Base-by-base conservation (phyloP, 2,888 invertebrate genomes). In the Tenthredo notha region DNA sequence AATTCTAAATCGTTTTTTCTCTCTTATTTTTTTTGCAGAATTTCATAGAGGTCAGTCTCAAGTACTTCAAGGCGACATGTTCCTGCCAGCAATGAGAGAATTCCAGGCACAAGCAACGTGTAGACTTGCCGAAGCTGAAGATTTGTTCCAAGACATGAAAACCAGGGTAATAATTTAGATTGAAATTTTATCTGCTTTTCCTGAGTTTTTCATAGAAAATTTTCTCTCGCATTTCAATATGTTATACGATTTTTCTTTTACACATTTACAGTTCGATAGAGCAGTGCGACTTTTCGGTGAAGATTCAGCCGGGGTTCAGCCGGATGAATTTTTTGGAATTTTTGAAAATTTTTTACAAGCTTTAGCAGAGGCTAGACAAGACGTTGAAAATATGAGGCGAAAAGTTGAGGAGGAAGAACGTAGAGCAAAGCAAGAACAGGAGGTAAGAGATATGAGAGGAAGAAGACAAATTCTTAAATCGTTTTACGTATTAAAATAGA, bases 121-220 rank as follows among this genome's bases (percentile, higher is more conserved):
- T 92, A 96, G 98, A 89, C 96, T 98, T 90, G 98, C 98, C 0
- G 98, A 98, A 93, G 95, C 99, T 7, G 98, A 98, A 92, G 98
- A 98, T 91, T 95, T 97, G 86, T 98, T 97, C 94, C 97, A 97
- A 94, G 98, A 99, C 92, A 98, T 98, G 98, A 98, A 98, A 94
- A 97, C 97, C 67, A 95, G 95, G 94, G 95, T 95, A 50, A 85
- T 50, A 29, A 82, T 85, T 70, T 82, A 37, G n/a, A 47, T 47
- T 12, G 47, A 3, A 47, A 47, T 47, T 1, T 3, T 47, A 3
- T 47, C 47, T 47, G 4, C 47, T 12, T 47, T 2, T 12, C 12
- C 85, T 25, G 9, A 33, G 18, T 3, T 74, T 15, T 15, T 86
- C 33, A 54, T n/a, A 18, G 85, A 25, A 74, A n/a, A n/a, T n/a